These are phyloP conservation scores for Rhinatrema bivittatum DNA, from an alignment of 2,797 vertebrate genomes.

Conservation along the genomic window DNA sequence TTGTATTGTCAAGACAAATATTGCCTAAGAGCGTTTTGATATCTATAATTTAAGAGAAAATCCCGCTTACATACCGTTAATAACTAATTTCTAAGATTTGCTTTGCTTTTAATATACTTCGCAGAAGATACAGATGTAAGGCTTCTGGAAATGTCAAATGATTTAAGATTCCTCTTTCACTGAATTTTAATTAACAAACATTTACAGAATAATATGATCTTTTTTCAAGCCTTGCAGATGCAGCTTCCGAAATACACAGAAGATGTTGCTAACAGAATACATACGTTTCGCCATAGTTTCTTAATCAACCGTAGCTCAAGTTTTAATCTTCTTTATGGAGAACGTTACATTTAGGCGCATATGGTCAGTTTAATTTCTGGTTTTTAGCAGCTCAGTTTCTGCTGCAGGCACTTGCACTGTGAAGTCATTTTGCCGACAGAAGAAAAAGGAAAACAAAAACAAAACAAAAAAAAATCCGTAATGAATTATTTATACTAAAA, in stretches of 20 bases:
- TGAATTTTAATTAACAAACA: slow-evolving; percentile 14
- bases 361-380: slow-evolving; percentile 9
- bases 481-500: slow-evolving; percentile 48
- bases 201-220: slow-evolving; percentile 11
- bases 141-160: slow-evolving; percentile 11
- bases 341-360: slow-evolving; percentile 17
- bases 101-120: too few species aligned
- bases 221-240: slow-evolving; percentile 4
- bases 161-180: slow-evolving; percentile 5
- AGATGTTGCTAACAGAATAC: too few species aligned
- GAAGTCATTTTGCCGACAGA: slow-evolving; percentile 24
- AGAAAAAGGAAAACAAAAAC: too few species aligned
- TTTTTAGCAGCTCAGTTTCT: slow-evolving; percentile 13
- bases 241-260: too few species aligned
- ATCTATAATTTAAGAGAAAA: too few species aligned
- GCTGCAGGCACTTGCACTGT: slow-evolving; percentile 11
- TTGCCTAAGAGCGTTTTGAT: too few species aligned
- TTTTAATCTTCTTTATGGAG: slow-evolving; percentile 1
- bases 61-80: too few species aligned
- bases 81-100: too few species aligned
- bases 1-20: too few species aligned
- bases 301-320: neutral
- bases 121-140: slow-evolving; percentile 1
- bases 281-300: neutral
- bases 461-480: slow-evolving; percentile 38